Percentiles rank a stretch among this genome's conserved stretches.
Conservation (phyloP, 2,113 vertebrate species). For the Lycaon pictus region DNA sequence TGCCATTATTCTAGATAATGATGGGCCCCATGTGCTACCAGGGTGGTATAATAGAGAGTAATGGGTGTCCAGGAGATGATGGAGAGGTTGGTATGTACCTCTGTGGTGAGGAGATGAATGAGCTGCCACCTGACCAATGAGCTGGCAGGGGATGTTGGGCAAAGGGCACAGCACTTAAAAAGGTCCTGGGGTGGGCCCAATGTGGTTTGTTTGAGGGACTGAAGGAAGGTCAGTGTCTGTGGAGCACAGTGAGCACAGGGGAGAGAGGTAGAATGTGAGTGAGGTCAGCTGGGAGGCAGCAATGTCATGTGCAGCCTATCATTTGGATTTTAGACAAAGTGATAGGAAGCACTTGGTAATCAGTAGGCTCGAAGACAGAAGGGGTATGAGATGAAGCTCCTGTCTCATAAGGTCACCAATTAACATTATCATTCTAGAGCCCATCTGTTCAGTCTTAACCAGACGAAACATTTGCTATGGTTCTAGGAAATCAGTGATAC, state of each 20-base stretch:
- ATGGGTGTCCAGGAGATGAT: neutral
- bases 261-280: neutral
- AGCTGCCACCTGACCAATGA: neutral
- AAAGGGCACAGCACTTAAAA: neutral
- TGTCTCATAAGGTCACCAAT: neutral
- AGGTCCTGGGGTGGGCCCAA: neutral
- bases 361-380: neutral
- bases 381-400: neutral
- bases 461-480: neutral
- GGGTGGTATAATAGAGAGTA: neutral
- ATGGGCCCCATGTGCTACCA: neutral
- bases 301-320: neutral
- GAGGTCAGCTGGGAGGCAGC: neutral
- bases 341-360: neutral
- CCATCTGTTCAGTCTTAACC: neutral
- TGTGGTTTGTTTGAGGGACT: neutral
- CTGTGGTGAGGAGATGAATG: fast-evolving
- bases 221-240: neutral
- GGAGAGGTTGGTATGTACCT: neutral
- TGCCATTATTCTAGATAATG: neutral
- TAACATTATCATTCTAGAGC: neutral
- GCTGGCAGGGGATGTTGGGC: neutral
- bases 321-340: neutral
- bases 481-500: neutral
- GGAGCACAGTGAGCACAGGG: neutral